Percentiles rank a stretch among this genome's conserved stretches.
phyloP scores from a whole-genome alignment of 2,113 vertebrate species.

The Pantherophis guttatus region DNA sequence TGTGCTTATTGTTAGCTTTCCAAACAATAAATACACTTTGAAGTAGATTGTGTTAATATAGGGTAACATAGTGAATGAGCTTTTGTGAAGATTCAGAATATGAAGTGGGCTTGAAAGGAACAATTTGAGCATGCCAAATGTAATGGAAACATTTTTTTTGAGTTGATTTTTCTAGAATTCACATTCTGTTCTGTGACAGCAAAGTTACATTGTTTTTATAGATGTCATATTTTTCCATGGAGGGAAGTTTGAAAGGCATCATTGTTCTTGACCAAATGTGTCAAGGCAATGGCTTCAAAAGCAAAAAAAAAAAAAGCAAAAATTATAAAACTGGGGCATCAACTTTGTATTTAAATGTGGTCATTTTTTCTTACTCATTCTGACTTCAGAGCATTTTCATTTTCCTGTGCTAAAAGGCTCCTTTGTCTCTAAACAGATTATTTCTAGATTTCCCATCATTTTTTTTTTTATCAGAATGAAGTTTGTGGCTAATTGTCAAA shows the following conservation, averaged over 20 bases:
- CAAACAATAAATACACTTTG: constrained; percentile 70
- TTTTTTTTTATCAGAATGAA: background rate
- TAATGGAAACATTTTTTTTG: constrained; percentile 63
- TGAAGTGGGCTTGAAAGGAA: constrained; percentile 74
- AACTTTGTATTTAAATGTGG: background rate
- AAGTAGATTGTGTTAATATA: constrained; percentile 70
- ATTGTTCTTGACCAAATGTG: constrained; percentile 20
- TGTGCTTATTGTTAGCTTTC: no score
- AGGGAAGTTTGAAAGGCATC: constrained; percentile 27
- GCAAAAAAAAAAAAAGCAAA: background rate
- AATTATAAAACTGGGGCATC: background rate
- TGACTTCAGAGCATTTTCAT: background rate
- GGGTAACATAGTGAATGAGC: constrained; percentile 53
- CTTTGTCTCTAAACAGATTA: background rate
- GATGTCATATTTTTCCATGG: constrained; percentile 14
- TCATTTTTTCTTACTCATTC: constrained; percentile 10
- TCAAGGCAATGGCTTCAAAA: constrained; percentile 34
- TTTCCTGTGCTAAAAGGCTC: background rate
- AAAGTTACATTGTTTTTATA: constrained; percentile 8
- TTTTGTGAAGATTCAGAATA: constrained; percentile 72
- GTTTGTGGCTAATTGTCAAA: constrained; percentile 4
- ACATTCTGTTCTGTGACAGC: constrained; percentile 1
- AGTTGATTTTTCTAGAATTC: constrained; percentile 62
- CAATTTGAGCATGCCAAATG: constrained; percentile 57
- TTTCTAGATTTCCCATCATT: background rate